Conservation (phyloP, 2,888 invertebrate species). For the Argynnis bischoffii region DNA sequence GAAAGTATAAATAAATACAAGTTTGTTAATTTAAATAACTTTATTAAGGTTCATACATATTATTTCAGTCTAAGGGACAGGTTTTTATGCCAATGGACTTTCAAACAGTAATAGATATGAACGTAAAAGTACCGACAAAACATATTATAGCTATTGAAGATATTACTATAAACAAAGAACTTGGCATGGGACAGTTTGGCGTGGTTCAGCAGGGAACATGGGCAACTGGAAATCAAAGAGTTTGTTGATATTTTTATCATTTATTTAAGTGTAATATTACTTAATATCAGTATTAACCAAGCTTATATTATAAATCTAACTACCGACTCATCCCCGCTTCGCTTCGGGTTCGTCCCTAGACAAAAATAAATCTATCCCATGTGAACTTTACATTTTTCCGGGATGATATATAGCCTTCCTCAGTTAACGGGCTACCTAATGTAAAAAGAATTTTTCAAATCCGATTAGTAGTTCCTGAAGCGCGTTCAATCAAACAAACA, state of each 20-base stretch:
- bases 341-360: too few species aligned
- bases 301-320: background rate
- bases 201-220: conserved; percentile 98
- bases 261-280: background rate
- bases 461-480: too few species aligned
- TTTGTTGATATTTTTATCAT: conserved; percentile 61
- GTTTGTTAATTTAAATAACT: background rate
- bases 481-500: too few species aligned
- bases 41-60: conserved; percentile 3
- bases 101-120: conserved; percentile 62
- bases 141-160: conserved; percentile 95
- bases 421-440: too few species aligned
- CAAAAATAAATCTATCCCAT: too few species aligned
- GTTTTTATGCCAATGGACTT: conserved; percentile 54
- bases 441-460: too few species aligned
- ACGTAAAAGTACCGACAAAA: conserved; percentile 88
- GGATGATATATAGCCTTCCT: too few species aligned
- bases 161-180: conserved; percentile 95
- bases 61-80: conserved; percentile 44
- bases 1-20: background rate
- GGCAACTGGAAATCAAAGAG: conserved; percentile 96
- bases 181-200: conserved; percentile 98
- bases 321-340: too few species aligned
- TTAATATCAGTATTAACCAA: background rate
- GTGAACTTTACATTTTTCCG: too few species aligned